Evolutionary conservation across 2,797 vertebrate species (phyloP), one percentile per base, ranked within the genome.

Genomic region (Bovichtus diacanthus): DNA sequence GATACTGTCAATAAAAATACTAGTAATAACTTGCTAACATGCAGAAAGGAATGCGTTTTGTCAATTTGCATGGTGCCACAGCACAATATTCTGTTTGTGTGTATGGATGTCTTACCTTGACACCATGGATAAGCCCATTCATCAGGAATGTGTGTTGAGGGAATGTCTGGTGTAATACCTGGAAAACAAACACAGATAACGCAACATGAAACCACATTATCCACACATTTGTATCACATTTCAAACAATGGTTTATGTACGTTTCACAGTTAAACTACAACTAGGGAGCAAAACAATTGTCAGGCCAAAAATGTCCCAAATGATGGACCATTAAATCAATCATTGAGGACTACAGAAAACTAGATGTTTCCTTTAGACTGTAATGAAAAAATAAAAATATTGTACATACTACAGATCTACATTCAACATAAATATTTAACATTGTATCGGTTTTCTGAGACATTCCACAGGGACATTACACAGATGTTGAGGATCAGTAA

Each of bases 61-160:
- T 1, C 3, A 3, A 29, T 29, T 29, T 29, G 29, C 31, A 34
- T 34, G 31, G 9, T 9, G 31, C 34, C 31, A 34, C 8, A 6
- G 34, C 31, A 31, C n/a, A 59, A 51, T 18, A 16, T 18, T 74
- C 8, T 13, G 55, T 72, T 39, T 43, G 6, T 51, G 41, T 55
- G 36, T 31, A 5, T 21, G 59, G 27, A 9, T 9, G 36, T 51
- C 46, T 94, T 87, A 97, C 97, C 96, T 98, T 98, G 83, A 98
- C 97, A 39, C 97, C 97, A 31, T 97, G 97, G 85, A 98, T 97
- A 10, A 98, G 95, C 76, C 97, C 97, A 64, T 98, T 97, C 97
- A 97, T 98, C 92, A 98, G 92, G 94, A 97, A 98, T 7, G 97
- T 98, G 83, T 98, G 97, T 77, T 97, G 96, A 61, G 97, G 97